Conservation (phyloP, 2,113 vertebrate species). For the Gadus chalcogrammus region DNA sequence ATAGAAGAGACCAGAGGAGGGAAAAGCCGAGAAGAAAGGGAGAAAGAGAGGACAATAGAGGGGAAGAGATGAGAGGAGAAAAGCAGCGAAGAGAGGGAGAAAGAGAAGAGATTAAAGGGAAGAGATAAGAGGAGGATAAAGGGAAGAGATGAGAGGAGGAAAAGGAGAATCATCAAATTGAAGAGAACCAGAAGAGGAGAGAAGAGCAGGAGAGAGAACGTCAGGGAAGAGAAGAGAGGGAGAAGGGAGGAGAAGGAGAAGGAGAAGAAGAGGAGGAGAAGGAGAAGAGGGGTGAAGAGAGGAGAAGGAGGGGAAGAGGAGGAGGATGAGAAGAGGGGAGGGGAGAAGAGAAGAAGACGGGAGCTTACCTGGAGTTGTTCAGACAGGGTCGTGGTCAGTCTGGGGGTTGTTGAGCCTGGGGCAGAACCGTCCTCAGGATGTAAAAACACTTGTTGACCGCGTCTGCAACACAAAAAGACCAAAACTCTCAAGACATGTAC, state of each 20-base stretch:
- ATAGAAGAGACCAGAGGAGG: neutral
- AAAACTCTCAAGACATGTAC: slow-evolving; percentile 33
- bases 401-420: slow-evolving; percentile 43
- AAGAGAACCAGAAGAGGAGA: neutral
- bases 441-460: slow-evolving; percentile 71
- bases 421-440: slow-evolving; percentile 67
- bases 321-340: neutral
- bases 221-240: neutral
- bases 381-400: slow-evolving; percentile 55
- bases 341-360: neutral
- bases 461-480: slow-evolving; percentile 50
- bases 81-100: too few species aligned
- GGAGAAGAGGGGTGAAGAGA: neutral
- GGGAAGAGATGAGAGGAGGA: neutral
- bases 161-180: neutral
- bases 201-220: neutral
- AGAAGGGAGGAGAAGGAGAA: neutral
- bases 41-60: too few species aligned
- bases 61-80: too few species aligned
- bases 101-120: neutral
- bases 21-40: too few species aligned
- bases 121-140: neutral
- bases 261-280: slow-evolving; percentile 16
- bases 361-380: slow-evolving; percentile 65
- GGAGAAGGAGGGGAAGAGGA: neutral